These are phyloP conservation scores for Sardinella longiceps DNA, from an alignment of 2,797 vertebrate species.

Conservation along the genomic window DNA sequence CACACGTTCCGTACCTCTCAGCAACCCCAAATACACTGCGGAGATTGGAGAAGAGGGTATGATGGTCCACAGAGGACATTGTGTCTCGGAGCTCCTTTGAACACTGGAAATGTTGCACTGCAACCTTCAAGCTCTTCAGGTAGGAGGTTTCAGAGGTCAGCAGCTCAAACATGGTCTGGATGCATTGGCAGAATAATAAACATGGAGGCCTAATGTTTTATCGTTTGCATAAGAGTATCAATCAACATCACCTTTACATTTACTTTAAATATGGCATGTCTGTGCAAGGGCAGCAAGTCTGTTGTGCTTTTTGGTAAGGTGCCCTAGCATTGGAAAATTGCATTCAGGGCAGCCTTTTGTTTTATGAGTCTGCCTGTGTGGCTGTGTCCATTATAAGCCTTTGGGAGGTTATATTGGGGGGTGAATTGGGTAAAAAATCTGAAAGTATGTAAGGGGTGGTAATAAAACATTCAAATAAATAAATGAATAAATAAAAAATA, in stretches of 20 bases:
- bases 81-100: slow-evolving; percentile 65
- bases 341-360: too few relatives aligned
- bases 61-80: slow-evolving; percentile 69
- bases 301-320: too few relatives aligned
- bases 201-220: not conserved
- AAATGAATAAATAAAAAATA: too few relatives aligned
- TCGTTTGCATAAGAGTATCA: not conserved
- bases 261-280: too few relatives aligned
- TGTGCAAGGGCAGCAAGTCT: too few relatives aligned
- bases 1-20: slow-evolving; percentile 53
- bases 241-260: not conserved
- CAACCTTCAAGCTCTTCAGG: slow-evolving; percentile 75
- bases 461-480: too few relatives aligned
- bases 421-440: too few relatives aligned
- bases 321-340: too few relatives aligned
- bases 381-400: too few relatives aligned
- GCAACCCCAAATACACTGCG: slow-evolving; percentile 58
- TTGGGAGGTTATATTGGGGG: too few relatives aligned
- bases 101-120: slow-evolving; percentile 72
- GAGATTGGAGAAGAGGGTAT: slow-evolving; percentile 80
- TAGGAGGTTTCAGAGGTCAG: slow-evolving; percentile 81
- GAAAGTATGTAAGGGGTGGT: too few relatives aligned
- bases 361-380: too few relatives aligned
- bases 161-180: slow-evolving; percentile 80
- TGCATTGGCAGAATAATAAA: not conserved